phyloP scores from a whole-genome alignment of 2,797 vertebrate species.

The Hippopotamyrus pictus region DNA sequence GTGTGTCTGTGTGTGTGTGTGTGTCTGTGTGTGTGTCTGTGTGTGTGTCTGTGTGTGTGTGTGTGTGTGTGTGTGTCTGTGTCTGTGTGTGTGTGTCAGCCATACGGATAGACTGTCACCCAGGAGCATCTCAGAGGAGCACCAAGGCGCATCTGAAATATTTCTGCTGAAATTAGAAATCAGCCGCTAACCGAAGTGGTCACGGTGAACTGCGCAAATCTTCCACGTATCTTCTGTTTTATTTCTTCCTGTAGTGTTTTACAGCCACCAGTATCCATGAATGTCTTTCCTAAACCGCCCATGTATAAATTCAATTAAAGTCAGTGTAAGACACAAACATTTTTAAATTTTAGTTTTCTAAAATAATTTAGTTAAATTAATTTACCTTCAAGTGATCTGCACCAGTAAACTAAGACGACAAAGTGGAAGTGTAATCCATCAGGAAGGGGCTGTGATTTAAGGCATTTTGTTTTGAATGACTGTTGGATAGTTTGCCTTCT shows the following conservation, averaged over 20 bases:
- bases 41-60: not conserved
- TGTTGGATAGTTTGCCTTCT: not conserved
- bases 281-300: slow-evolving; percentile 14
- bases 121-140: not conserved
- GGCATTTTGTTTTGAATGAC: slow-evolving; percentile 21
- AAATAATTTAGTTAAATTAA: slow-evolving; percentile 27
- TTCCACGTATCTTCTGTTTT: slow-evolving; percentile 7
- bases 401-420: slow-evolving; percentile 22
- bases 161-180: not conserved
- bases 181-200: not conserved
- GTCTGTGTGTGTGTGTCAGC: not conserved
- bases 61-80: not conserved
- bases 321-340: slow-evolving; percentile 19
- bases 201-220: not conserved
- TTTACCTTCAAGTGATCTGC: slow-evolving; percentile 18
- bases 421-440: slow-evolving; percentile 16
- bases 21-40: not conserved
- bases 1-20: not conserved
- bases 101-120: not conserved
- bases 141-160: not conserved
- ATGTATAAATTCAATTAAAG: slow-evolving; percentile 12
- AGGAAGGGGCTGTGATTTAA: slow-evolving; percentile 29
- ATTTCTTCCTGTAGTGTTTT: slow-evolving; percentile 19
- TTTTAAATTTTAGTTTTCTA: slow-evolving; percentile 21
- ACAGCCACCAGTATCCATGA: not conserved